A percentile compares a stretch with the other conserved stretches of the same genome.
These are phyloP conservation scores for Pachliopta kotzebuea DNA, from an alignment of 2,888 invertebrate genomes.

Conservation along the genomic window DNA sequence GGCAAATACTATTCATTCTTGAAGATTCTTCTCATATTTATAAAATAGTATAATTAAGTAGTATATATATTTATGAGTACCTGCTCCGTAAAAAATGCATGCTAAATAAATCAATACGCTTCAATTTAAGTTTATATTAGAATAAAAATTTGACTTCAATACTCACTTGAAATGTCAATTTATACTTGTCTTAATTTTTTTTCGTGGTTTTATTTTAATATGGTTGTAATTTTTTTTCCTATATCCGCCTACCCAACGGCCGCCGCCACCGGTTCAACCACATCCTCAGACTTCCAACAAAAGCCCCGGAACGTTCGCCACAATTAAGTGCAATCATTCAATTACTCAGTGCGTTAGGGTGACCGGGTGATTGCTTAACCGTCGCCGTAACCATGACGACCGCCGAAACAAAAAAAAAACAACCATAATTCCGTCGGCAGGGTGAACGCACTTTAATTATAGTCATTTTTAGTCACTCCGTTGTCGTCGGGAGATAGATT, in stretches of 20 bases:
- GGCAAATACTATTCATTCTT: too few relatives aligned
- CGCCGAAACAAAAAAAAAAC: conserved; percentile 25
- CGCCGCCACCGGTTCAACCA: conserved; percentile 57
- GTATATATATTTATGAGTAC: too few relatives aligned
- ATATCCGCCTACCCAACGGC: conserved; percentile 36
- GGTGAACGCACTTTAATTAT: conserved; percentile 12
- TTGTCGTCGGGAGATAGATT: conserved; percentile 3
- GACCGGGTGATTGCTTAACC: conserved; percentile 29
- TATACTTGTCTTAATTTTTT: too few relatives aligned
- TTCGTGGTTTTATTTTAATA: too few relatives aligned
- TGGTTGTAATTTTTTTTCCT: background rate
- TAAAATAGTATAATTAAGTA: too few relatives aligned
- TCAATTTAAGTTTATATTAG: too few relatives aligned
- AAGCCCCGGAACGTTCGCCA: conserved; percentile 43
- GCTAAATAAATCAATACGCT: too few relatives aligned
- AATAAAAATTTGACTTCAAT: too few relatives aligned
- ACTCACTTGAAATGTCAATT: too few relatives aligned
- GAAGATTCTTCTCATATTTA: too few relatives aligned
- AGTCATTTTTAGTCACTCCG: conserved; percentile 2
- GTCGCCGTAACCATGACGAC: conserved; percentile 42
- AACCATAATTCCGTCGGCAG: conserved; percentile 25
- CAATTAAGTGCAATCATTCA: conserved; percentile 68
- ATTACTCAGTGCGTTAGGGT: conserved; percentile 50
- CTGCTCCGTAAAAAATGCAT: too few relatives aligned
- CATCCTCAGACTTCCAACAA: conserved; percentile 50